phyloP scores from a whole-genome alignment of 2,797 vertebrate species.

The Megalops cyprinoides region DNA sequence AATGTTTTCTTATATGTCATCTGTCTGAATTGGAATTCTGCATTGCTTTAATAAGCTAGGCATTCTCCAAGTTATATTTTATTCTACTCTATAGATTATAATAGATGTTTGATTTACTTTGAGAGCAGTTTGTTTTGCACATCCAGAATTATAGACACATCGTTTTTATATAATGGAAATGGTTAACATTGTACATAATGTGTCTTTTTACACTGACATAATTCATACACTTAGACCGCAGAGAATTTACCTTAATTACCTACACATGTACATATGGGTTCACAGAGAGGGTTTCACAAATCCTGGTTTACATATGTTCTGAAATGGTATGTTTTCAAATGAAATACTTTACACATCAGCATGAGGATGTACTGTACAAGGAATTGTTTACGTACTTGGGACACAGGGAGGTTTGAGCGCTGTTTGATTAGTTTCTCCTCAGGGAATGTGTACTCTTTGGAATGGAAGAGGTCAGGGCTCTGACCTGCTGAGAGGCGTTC shows the following conservation, averaged over 20 bases:
- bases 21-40: neutral
- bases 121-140: neutral
- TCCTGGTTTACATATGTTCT: too few relatives aligned
- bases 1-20: too few relatives aligned
- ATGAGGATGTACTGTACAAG: neutral
- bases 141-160: neutral
- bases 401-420: too few relatives aligned
- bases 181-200: neutral
- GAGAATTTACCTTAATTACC: too few relatives aligned
- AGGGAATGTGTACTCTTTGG: neutral
- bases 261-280: too few relatives aligned
- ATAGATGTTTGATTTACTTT: neutral
- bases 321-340: too few relatives aligned
- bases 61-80: too few relatives aligned
- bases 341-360: too few relatives aligned
- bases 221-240: neutral
- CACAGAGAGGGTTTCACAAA: too few relatives aligned
- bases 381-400: neutral
- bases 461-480: neutral
- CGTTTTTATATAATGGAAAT: neutral
- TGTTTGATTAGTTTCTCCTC: too few relatives aligned
- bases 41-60: neutral
- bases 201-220: neutral
- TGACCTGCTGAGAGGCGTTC: neutral
- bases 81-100: neutral